Evolutionary conservation across 2,888 invertebrate genomes (phyloP).

Genomic region (Nasonovia ribisnigri): DNA sequence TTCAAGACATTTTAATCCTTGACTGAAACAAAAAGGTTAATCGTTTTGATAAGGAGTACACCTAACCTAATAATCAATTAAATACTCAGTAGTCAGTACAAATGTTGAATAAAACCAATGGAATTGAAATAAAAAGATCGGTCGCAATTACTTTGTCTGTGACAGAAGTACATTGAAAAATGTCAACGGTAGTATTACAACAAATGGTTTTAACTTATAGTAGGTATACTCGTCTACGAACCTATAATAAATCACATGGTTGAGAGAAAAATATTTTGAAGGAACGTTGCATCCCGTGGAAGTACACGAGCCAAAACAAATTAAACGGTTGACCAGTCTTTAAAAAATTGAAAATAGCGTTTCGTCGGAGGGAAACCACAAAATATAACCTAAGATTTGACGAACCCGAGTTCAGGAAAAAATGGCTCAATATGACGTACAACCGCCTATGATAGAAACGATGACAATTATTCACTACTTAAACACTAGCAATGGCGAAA

Average conservation of each 20-base stretch:
- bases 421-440: not conserved
- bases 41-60: slow-evolving; percentile 23
- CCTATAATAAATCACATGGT: slow-evolving; percentile 54
- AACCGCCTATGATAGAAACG: not conserved
- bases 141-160: not conserved
- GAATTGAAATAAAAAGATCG: not conserved
- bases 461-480: not conserved
- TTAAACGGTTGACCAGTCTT: not conserved
- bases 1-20: not conserved
- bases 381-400: slow-evolving; percentile 33
- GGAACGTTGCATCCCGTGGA: not conserved
- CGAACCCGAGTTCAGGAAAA: not conserved
- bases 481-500: not conserved
- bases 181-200: not conserved
- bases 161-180: not conserved
- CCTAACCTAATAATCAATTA: slow-evolving; percentile 30
- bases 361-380: not conserved
- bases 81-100: not conserved
- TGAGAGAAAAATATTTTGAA: not conserved
- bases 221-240: not conserved
- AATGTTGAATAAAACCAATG: not conserved
- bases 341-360: no score
- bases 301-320: not conserved
- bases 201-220: not conserved
- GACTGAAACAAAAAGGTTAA: not conserved